Evolutionary conservation across 2,113 vertebrate genomes (phyloP), one percentile per base, ranked within the genome.

Genomic region (Euleptes europaea): DNA sequence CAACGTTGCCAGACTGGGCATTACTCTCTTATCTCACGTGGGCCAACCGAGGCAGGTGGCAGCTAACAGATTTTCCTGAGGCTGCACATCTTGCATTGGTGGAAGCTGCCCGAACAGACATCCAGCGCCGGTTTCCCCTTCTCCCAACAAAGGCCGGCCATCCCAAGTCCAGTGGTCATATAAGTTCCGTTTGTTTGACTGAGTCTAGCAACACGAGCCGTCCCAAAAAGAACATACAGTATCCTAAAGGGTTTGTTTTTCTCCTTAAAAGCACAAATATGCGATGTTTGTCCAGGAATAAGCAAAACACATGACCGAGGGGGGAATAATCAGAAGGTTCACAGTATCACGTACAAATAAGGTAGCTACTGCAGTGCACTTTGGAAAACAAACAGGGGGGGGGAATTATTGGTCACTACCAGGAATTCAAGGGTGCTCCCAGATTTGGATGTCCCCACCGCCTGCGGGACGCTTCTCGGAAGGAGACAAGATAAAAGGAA

Each of bases 211-310:
- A 87, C 65, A 40, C 66, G 82, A 78, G 82, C 31, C 49, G 5
- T 28, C 69, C 84, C 75, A 84, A 86, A 92, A 92, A n/a, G n/a
- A 23, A 23, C 21, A 92, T 92, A 91, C 91, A 83, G 92, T 90
- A 86, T 92, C 86, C 90, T 69, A 86, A 86, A 92, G 5, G 57
- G 17, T 54, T 54, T 1, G 65, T 83, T 94, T 93, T 31, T 49
- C 42, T 57, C 15, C 42, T 90, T 91, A 94, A 95, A 94, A 93
- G 91, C 94, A 93, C 93, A 13, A 63, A n/a, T 78, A 92, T 93
- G 95, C 94, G 89, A 78, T 92, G 86, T 95, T 88, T 94, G 94
- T 95, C 95, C 94, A 94, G 93, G 94, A 92, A 92, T 86, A 80
- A 93, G 93, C 85, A 90, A 95, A 95, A 96, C 95, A 96, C 74